Percentiles rank a stretch among this genome's conserved stretches.
Conservation (phyloP, 2,888 invertebrate species). For the Cryptosula pallasiana region DNA sequence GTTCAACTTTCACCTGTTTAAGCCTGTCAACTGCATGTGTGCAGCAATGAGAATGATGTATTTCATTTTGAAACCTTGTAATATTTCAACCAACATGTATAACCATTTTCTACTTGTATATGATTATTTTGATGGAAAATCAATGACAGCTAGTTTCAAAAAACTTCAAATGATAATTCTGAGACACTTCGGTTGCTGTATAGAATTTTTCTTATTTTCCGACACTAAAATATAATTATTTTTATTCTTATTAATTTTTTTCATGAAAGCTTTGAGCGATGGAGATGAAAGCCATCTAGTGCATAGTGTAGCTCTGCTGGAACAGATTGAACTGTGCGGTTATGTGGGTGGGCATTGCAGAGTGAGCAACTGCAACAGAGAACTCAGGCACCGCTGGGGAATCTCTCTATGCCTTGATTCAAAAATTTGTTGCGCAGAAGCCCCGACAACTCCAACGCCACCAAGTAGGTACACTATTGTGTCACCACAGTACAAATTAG, state of each 20-base stretch:
- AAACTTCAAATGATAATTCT: too few relatives aligned
- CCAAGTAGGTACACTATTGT: background rate
- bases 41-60: too few relatives aligned
- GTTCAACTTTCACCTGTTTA: too few relatives aligned
- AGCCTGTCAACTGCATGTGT: too few relatives aligned
- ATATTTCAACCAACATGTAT: too few relatives aligned
- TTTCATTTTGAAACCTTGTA: too few relatives aligned
- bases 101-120: too few relatives aligned
- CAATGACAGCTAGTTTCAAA: too few relatives aligned
- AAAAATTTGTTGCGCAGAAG: background rate
- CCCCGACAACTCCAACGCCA: background rate
- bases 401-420: background rate
- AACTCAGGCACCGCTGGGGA: background rate
- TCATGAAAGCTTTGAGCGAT: background rate
- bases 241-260: background rate
- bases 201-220: background rate
- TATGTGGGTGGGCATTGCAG: background rate
- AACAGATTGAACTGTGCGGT: background rate
- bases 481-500: too few relatives aligned
- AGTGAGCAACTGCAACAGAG: background rate
- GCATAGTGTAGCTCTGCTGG: background rate
- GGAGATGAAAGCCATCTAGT: background rate
- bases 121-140: too few relatives aligned
- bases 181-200: too few relatives aligned
- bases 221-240: background rate